A percentile compares a stretch with the other conserved stretches of the same genome.
Evolutionary conservation across 2,113 vertebrate species (phyloP).

Genomic region (Epinephelus cyanopodus): DNA sequence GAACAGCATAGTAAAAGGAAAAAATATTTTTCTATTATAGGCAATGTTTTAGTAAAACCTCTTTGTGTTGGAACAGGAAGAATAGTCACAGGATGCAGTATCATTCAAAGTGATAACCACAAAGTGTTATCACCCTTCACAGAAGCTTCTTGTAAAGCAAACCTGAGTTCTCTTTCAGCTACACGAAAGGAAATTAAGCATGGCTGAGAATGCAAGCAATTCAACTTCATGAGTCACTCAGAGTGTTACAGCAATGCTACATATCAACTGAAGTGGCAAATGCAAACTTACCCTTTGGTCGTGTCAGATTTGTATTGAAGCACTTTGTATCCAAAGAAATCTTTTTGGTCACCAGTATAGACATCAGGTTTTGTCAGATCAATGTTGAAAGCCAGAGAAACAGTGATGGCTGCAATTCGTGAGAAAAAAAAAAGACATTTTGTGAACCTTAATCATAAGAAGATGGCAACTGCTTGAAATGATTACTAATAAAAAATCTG

Average conservation of each 20-base stretch:
- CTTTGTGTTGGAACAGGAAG: background rate
- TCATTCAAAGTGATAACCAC: background rate
- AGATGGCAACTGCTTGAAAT: background rate
- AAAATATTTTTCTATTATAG: rapidly evolving
- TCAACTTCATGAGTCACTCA: too few relatives aligned
- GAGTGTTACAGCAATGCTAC: background rate
- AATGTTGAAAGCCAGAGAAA: slow-evolving; percentile 71
- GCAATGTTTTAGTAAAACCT: background rate
- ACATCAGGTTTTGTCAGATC: slow-evolving; percentile 20
- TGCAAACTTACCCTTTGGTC: slow-evolving; percentile 60
- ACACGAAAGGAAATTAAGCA: background rate
- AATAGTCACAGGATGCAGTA: background rate
- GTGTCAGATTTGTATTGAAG: slow-evolving; percentile 53
- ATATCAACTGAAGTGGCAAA: background rate
- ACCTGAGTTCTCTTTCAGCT: background rate
- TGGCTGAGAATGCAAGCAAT: background rate
- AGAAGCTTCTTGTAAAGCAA: rapidly evolving
- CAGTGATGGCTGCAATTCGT: slow-evolving; percentile 24
- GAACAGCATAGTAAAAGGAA: background rate
- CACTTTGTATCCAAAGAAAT: slow-evolving; percentile 81
- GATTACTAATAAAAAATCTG: background rate
- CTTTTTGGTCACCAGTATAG: slow-evolving; percentile 22
- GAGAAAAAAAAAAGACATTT: background rate
- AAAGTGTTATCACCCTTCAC: rapidly evolving
- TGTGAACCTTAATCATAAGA: background rate